Evolutionary conservation across 2,113 vertebrate species (phyloP), one percentile per base, ranked within the genome.

Genomic region (Zapornia atra): DNA sequence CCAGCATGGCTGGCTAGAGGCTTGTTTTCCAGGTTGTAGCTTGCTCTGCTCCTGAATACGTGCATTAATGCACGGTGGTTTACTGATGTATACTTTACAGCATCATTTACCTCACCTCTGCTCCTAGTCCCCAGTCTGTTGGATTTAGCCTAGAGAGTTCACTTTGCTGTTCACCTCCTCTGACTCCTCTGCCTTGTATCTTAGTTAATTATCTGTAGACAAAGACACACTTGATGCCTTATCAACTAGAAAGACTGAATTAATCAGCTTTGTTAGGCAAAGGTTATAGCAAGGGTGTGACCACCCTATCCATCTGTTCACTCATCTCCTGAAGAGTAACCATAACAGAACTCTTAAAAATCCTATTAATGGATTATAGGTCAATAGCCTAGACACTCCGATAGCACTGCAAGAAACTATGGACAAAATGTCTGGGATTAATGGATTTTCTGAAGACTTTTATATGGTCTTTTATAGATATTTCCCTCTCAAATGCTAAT

Each of bases 301-400:
- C 90, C 81, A 92, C 90, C 63, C 78, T 88, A 96, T 93, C 86
- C 88, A 80, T 95, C 80, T 96, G 88, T 88, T 94, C 94, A 76
- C 90, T 96, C 92, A 66, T 93, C 56, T 87, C 75, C 50, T 92
- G 56, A 94, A 91, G 34, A 91, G 73, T 87, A 92, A 89, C 94
- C 83, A 93, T 92, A 94, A 75, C 91, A 85, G 57, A 94, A 94
- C 91, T 93, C 90, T 94, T 82, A 94, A 97, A 96, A 95, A 96
- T 94, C 92, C 92, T 95, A 91, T 97, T 97, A 96, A 94, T 96
- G 83, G 86, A 95, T 96, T 95, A 97, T 92, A 95, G 94, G 92
- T 96, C 95, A 97, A 95, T 95, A 94, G 76, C 91, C 60, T 94
- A 94, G 89, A 82, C 80, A 82, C 85, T 88, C 85, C 0, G 24